A percentile compares a stretch with the other conserved stretches of the same genome.
These are phyloP conservation scores for Chionomys nivalis DNA, from an alignment of 2,113 vertebrate species.

Conservation along the genomic window DNA sequence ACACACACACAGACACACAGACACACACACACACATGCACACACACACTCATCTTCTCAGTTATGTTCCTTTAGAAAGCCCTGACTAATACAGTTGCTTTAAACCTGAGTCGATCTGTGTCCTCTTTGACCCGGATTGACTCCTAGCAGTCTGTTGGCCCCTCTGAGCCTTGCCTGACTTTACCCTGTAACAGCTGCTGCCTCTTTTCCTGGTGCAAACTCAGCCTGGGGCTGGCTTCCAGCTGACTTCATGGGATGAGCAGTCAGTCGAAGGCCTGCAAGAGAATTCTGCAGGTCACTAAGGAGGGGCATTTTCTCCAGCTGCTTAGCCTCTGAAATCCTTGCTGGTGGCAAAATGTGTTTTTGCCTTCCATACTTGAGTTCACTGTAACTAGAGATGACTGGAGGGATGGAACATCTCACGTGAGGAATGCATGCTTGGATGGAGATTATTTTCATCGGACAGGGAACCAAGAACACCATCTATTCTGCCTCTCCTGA, in stretches of 20 bases:
- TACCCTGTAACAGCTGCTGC: conserved; percentile 62
- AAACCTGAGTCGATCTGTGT: not conserved
- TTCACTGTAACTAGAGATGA: not conserved
- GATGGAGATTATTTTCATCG: conserved; percentile 35
- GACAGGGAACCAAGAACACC: conserved; percentile 46
- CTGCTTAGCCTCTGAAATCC: not conserved
- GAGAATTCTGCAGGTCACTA: not conserved
- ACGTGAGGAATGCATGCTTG: conserved; percentile 46
- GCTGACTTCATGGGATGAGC: conserved; percentile 2
- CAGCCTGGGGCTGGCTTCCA: not conserved
- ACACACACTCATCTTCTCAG: not conserved
- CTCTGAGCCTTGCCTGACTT: conserved; percentile 47
- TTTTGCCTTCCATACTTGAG: not conserved
- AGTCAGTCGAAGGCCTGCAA: not conserved
- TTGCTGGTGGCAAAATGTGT: not conserved
- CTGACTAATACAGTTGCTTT: not conserved
- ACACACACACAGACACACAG: not conserved
- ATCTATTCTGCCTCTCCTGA: not conserved
- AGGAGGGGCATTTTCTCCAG: not conserved
- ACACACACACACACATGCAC: not conserved
- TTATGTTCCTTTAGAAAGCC: not conserved
- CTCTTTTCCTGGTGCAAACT: conserved; percentile 36
- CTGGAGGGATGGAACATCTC: not conserved
- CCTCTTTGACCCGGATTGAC: conserved; percentile 43
- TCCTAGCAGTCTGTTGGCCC: conserved; percentile 19